Base-by-base conservation (phyloP, 2,797 vertebrate genomes). In the Pseudochaenichthys georgianus region DNA sequence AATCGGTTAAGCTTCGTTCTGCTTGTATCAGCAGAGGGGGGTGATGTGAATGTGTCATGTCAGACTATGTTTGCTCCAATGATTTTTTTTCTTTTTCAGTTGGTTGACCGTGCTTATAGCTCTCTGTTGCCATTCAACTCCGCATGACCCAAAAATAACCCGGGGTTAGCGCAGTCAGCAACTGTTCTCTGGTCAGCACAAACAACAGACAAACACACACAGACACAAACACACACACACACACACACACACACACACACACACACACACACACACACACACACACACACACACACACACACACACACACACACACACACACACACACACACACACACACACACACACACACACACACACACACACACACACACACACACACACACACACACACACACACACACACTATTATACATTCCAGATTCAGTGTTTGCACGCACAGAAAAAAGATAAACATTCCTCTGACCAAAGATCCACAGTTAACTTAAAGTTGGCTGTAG, bases 121-220 rank as follows among this genome's bases (percentile, higher is more conserved):
- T 78, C 66, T 70, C 58, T 75, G 75, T 80, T 80, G 75, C 80
- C 76, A 71, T 70, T 87, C 87, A 89, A 89, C 87, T 86, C 84
- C 80, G 77, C 68, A 58, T 90, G 87, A 90, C 88, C 89, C 86
- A 71, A 84, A 88, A 88, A 92, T 86, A 88, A 88, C 87, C 85
- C 0, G 60, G 71, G 84, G 87, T 84, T 65, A 89, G 83, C 58
- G 48, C 73, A 74, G 85, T 88, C 87, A 87, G 88, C 88, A 90
- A 81, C 66, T 83, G 80, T 70, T 88, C 60, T 78, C 73, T 45
- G 85, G 89, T 89, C 91, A 88, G 87, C 80, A 88, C 68, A 89
- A 91, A 87, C 77, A 81, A 68, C 70, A 59, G 8, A 34, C 54
- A 58, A 78, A 43, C 52, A 62, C 54, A 54, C 65, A 67, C 34